Evolutionary conservation across 2,888 invertebrate genomes (phyloP).

Genomic region (Argyresthia goedartella): DNA sequence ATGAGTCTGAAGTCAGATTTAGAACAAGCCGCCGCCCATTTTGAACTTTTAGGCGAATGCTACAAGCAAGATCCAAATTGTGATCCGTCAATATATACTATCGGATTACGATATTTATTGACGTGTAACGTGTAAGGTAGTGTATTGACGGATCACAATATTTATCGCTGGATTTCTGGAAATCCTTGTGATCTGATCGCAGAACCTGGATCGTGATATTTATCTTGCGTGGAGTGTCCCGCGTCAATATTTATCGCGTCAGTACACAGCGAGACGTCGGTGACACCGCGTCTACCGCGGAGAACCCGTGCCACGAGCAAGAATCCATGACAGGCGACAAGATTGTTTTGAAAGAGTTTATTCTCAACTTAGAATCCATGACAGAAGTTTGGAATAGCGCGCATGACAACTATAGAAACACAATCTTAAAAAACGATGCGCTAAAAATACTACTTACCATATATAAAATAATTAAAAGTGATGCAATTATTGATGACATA

Average conservation of each 20-base stretch:
- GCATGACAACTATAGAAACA: constrained; percentile 6
- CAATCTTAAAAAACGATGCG: constrained; percentile 3
- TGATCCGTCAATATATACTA: constrained; percentile 8
- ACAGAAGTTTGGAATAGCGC: constrained; percentile 7
- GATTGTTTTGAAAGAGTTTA: constrained; percentile 7
- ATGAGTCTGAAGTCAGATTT: too few relatives aligned
- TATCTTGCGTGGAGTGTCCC: constrained; percentile 9
- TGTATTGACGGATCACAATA: constrained; percentile 9
- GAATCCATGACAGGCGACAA: constrained; percentile 7
- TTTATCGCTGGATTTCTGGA: constrained; percentile 8
- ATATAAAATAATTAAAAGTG: too few relatives aligned
- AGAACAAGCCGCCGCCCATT: too few relatives aligned
- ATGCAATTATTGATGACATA: too few relatives aligned
- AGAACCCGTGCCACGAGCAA: neutral
- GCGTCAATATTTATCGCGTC: constrained; percentile 6
- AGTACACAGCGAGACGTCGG: constrained; percentile 7
- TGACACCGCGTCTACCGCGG: neutral
- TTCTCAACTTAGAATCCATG: constrained; percentile 6
- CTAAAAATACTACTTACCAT: too few relatives aligned
- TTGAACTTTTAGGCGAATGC: neutral
- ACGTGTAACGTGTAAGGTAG: neutral
- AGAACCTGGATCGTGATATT: constrained; percentile 9
- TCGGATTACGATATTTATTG: constrained; percentile 3
- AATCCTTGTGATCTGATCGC: constrained; percentile 9
- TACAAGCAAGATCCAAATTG: neutral